phyloP scores from a whole-genome alignment of 2,888 invertebrate species.

The Trissonchulus latispiculum region DNA sequence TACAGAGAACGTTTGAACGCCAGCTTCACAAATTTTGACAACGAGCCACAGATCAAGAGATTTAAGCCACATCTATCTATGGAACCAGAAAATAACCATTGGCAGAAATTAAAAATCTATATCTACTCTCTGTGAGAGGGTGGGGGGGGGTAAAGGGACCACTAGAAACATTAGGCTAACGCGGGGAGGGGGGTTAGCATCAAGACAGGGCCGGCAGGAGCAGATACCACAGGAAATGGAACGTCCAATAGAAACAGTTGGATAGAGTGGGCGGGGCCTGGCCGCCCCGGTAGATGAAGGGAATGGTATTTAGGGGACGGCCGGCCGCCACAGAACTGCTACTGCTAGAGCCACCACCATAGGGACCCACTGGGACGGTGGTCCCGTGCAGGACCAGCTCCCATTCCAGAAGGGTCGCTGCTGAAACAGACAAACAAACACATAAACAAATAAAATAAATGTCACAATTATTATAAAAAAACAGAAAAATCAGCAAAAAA shows the following conservation, averaged over 20 bases:
- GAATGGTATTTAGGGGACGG: background rate
- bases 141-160: too few species aligned
- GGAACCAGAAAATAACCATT: too few species aligned
- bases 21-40: too few species aligned
- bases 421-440: conserved; percentile 28
- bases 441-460: background rate
- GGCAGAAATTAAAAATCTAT: too few species aligned
- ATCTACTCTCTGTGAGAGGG: too few species aligned
- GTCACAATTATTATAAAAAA: background rate
- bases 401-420: conserved; percentile 42
- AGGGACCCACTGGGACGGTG: conserved; percentile 32
- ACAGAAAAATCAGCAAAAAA: background rate
- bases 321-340: background rate
- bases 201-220: background rate
- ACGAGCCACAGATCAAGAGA: too few species aligned
- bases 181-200: too few species aligned
- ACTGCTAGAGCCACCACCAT: conserved; percentile 29
- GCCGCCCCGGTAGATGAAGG: background rate
- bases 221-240: background rate
- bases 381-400: conserved; percentile 42
- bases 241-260: background rate
- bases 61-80: too few species aligned
- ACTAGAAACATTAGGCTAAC: too few species aligned
- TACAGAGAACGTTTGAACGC: too few species aligned
- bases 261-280: background rate